These are phyloP conservation scores for Lasioglossum zephyrum DNA, from an alignment of 2,888 invertebrate genomes.

Conservation along the genomic window DNA sequence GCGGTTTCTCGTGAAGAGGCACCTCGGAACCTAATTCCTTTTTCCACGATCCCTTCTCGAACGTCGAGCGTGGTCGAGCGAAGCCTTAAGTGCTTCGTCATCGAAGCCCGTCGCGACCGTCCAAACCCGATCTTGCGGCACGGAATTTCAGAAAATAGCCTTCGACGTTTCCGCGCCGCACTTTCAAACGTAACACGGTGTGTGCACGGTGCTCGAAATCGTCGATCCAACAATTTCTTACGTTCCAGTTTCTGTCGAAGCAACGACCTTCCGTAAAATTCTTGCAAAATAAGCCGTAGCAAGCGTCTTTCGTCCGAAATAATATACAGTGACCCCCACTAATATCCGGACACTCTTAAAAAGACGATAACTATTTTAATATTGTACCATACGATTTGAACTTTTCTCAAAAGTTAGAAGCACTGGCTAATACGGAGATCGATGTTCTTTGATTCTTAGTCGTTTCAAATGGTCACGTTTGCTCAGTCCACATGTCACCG, in stretches of 20 bases:
- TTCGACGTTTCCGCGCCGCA: not conserved
- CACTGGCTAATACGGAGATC: no score
- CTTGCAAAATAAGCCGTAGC: not conserved
- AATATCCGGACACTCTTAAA: no score
- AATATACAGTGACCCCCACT: not conserved
- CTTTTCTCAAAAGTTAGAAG: no score
- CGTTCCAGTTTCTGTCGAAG: not conserved
- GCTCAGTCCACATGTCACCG: no score
- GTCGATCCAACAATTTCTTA: not conserved
- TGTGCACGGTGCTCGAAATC: not conserved
- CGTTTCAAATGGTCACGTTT: no score
- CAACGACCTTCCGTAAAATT: not conserved
- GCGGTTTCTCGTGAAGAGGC: not conserved
- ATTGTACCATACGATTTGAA: no score
- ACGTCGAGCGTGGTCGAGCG: slow-evolving; percentile 15
- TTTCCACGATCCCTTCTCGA: slow-evolving; percentile 18
- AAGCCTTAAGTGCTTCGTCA: slow-evolving; percentile 35
- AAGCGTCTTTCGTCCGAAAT: not conserved
- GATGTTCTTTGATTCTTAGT: no score
- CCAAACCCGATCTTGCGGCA: slow-evolving; percentile 2
- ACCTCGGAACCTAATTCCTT: slow-evolving; percentile 10
- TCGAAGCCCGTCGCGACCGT: slow-evolving; percentile 12
- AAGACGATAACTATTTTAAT: no score
- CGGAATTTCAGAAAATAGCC: slow-evolving; percentile 10
- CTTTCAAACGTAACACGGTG: not conserved